Percentiles rank a stretch among this genome's conserved stretches.
These are phyloP conservation scores for Acronicta aceris DNA, from an alignment of 2,888 invertebrate species.

Conservation along the genomic window DNA sequence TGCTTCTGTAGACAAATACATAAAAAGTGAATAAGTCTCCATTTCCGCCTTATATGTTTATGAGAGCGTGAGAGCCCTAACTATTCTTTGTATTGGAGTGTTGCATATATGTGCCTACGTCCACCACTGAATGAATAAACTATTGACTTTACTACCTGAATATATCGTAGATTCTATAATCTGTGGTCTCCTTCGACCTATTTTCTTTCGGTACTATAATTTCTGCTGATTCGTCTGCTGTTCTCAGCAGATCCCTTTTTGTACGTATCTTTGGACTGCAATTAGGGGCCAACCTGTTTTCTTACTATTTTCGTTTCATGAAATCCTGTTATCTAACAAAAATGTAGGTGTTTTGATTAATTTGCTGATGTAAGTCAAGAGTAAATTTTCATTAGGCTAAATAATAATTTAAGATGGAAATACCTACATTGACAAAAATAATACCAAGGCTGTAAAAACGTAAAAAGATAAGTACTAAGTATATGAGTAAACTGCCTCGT, in stretches of 20 bases:
- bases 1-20: too few species aligned
- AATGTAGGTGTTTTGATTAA: too few species aligned
- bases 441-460: too few species aligned
- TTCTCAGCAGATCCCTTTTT: slow-evolving; percentile 62
- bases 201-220: slow-evolving; percentile 45
- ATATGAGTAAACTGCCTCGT: too few species aligned
- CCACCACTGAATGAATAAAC: neutral
- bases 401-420: too few species aligned
- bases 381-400: too few species aligned
- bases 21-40: too few species aligned
- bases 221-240: slow-evolving; percentile 54
- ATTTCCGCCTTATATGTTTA: neutral
- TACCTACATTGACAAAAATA: too few species aligned
- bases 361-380: too few species aligned
- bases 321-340: slow-evolving; percentile 9
- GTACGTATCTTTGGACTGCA: slow-evolving; percentile 58
- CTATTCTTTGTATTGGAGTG: too few species aligned
- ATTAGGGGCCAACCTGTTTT: slow-evolving; percentile 60
- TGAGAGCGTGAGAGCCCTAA: neutral
- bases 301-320: slow-evolving; percentile 47
- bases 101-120: neutral
- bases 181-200: slow-evolving; percentile 16
- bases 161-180: slow-evolving; percentile 1
- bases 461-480: too few species aligned
- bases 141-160: slow-evolving; percentile 11